Percentiles rank a stretch among this genome's conserved stretches.
Conservation (phyloP, 2,113 vertebrate genomes). For the Anguilla japonica region DNA sequence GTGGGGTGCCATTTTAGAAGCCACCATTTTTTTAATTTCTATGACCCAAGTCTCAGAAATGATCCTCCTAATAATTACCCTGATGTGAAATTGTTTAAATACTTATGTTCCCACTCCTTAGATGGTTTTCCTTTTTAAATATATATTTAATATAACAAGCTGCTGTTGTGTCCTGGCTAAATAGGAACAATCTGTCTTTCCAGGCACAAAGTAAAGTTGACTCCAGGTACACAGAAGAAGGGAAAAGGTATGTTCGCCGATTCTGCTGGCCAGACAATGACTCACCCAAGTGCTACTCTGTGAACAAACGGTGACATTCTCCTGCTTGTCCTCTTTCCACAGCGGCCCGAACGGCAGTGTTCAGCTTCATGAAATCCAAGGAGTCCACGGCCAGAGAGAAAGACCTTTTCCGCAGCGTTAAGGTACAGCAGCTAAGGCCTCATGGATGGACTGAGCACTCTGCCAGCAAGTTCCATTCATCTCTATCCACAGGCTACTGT, state of each 20-base stretch:
- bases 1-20: too few species aligned
- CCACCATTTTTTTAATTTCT: too few species aligned
- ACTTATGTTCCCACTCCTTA: too few species aligned
- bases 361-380: constrained; percentile 91
- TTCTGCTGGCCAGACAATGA: background rate
- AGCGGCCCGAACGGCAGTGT: constrained; percentile 92
- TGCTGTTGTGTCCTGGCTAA: background rate
- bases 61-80: too few species aligned
- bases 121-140: too few species aligned
- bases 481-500: too few species aligned
- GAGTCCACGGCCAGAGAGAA: constrained; percentile 85
- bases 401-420: constrained; percentile 92
- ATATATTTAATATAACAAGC: background rate
- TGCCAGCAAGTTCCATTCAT: background rate
- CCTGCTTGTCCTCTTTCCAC: constrained; percentile 33
- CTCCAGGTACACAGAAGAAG: constrained; percentile 93
- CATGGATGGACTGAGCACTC: background rate
- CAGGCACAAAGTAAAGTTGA: constrained; percentile 94
- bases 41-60: too few species aligned
- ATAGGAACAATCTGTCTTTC: background rate
- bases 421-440: constrained; percentile 71
- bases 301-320: background rate
- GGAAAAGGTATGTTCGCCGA: constrained; percentile 83
- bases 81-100: too few species aligned
- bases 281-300: background rate